Evolutionary conservation across 2,113 vertebrate species (phyloP).

Genomic region (Dipodomys stephensi): DNA sequence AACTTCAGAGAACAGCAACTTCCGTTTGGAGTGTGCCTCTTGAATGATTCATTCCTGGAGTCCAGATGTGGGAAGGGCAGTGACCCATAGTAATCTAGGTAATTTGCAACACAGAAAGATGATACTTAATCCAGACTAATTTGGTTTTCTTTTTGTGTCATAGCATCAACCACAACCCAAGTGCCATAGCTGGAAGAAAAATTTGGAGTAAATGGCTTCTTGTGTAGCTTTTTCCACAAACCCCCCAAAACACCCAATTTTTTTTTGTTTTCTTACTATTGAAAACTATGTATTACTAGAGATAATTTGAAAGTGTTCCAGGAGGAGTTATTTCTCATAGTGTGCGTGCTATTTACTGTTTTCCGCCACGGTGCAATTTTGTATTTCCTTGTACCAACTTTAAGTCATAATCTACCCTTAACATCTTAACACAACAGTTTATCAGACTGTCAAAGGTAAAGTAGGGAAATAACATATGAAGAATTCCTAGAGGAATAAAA

Average conservation of each 20-base stretch:
- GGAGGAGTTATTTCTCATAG: constrained; percentile 12
- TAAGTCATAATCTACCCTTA: neutral
- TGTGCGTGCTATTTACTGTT: neutral
- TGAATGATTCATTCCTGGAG: constrained; percentile 63
- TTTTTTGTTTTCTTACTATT: neutral
- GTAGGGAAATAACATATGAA: neutral
- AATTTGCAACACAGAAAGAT: constrained; percentile 51
- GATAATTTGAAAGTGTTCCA: neutral
- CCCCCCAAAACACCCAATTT: neutral
- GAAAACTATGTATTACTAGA: neutral
- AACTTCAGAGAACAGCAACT: constrained; percentile 57
- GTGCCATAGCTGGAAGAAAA: constrained; percentile 13
- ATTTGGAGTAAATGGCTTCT: neutral
- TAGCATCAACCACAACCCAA: neutral
- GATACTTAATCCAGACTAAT: neutral
- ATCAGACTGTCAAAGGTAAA: constrained; percentile 3
- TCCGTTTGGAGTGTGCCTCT: neutral
- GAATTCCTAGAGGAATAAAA: neutral
- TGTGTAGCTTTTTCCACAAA: neutral
- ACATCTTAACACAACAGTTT: neutral
- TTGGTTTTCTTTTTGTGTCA: constrained; percentile 18
- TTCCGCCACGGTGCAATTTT: neutral
- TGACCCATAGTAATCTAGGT: constrained; percentile 7
- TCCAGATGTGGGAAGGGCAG: constrained; percentile 47
- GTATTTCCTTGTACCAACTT: constrained; percentile 34